phyloP scores from a whole-genome alignment of 2,888 invertebrate species.

The Polydrusus pterygomalis region DNA sequence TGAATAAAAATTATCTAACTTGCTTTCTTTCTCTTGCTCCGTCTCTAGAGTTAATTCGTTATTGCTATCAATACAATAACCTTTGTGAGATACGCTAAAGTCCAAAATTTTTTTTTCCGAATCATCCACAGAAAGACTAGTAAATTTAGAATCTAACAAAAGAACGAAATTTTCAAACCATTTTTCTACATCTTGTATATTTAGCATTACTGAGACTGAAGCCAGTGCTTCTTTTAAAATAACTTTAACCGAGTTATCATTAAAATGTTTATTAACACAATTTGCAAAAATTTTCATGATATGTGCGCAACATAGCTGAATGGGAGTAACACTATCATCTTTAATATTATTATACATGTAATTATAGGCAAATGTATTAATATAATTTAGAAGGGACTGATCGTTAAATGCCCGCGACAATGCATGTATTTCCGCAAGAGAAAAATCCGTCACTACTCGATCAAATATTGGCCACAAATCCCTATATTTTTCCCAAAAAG shows the following conservation, averaged over 20 bases:
- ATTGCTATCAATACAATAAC: not conserved
- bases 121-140: constrained; percentile 1
- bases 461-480: not conserved
- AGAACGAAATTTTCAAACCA: not conserved
- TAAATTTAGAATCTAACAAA: constrained; percentile 2
- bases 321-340: not conserved
- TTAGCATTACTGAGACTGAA: not conserved
- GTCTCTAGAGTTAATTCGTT: not conserved
- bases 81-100: not conserved
- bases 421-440: not conserved
- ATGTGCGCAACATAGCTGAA: not conserved
- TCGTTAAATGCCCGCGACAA: not conserved
- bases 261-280: not conserved
- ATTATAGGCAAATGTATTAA: not conserved
- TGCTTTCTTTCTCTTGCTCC: not conserved
- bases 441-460: constrained; percentile 2
- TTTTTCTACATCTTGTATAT: not conserved
- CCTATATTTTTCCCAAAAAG: not conserved
- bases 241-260: not conserved
- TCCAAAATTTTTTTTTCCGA: constrained; percentile 1
- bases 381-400: not conserved
- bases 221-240: not conserved
- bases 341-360: not conserved
- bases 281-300: not conserved
- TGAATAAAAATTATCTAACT: not conserved